Conservation (phyloP, 2,888 invertebrate genomes). For the Stratiomys singularior region DNA sequence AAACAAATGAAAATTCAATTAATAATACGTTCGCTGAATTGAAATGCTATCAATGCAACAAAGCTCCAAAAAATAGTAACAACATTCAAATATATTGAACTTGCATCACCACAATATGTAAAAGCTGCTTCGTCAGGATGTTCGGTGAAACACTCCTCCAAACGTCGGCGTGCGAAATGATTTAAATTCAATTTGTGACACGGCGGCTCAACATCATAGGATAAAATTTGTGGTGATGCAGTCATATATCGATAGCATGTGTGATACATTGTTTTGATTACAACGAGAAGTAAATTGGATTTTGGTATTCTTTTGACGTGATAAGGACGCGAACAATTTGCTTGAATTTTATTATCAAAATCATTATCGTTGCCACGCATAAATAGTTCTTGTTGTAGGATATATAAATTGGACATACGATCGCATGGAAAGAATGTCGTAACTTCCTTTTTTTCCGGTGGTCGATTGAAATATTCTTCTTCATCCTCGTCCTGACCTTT, state of each 20-base stretch:
- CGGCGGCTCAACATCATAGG: constrained; percentile 70
- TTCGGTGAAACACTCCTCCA: constrained; percentile 81
- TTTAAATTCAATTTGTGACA: constrained; percentile 82
- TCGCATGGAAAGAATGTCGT: constrained; percentile 73
- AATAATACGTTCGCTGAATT: not conserved
- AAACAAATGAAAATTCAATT: not conserved
- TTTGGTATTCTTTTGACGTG: constrained; percentile 78
- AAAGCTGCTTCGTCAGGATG: constrained; percentile 70
- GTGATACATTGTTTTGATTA: constrained; percentile 71
- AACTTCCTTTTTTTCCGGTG: constrained; percentile 58
- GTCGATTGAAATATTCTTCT: constrained; percentile 63
- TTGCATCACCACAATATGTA: constrained; percentile 63
- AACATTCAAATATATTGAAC: constrained; percentile 51
- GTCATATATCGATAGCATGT: constrained; percentile 67
- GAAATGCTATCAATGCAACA: not conserved
- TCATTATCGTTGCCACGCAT: constrained; percentile 60
- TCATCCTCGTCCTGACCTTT: constrained; percentile 64
- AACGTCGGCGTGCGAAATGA: constrained; percentile 72
- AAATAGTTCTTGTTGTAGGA: constrained; percentile 71
- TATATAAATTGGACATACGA: constrained; percentile 75
- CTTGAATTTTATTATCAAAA: constrained; percentile 63
- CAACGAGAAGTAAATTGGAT: constrained; percentile 82
- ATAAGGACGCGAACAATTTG: constrained; percentile 70
- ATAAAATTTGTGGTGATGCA: constrained; percentile 67
- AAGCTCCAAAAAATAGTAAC: not conserved